A percentile compares a stretch with the other conserved stretches of the same genome.
These are phyloP conservation scores for Oasisia sp. DNA, from an alignment of 2,888 invertebrate genomes.

Conservation along the genomic window DNA sequence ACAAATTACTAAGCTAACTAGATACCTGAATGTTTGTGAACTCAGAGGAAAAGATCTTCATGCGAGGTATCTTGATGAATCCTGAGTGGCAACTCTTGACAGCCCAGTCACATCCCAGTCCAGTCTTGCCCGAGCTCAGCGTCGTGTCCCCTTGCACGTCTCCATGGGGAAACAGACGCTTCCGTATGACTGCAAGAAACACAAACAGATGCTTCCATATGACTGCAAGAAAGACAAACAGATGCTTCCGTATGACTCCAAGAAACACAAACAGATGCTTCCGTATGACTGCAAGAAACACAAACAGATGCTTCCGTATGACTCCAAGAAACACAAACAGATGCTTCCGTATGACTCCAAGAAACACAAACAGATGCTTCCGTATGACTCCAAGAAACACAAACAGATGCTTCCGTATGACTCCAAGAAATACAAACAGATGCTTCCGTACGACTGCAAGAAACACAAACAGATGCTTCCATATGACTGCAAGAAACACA, in stretches of 20 bases:
- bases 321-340: background rate
- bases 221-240: background rate
- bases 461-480: background rate
- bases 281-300: background rate
- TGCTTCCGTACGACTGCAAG: background rate
- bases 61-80: background rate
- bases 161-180: background rate
- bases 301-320: background rate
- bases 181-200: background rate
- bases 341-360: background rate
- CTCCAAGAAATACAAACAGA: background rate
- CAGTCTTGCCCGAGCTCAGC: background rate
- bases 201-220: background rate
- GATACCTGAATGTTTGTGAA: background rate
- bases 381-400: background rate
- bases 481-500: background rate
- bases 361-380: background rate
- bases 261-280: background rate
- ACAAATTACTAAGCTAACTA: background rate
- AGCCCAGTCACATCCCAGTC: background rate
- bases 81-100: conserved; percentile 4
- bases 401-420: too few relatives aligned
- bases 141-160: background rate
- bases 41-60: background rate
- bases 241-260: background rate